These are phyloP conservation scores for Anolis carolinensis DNA, from an alignment of 2,113 vertebrate species.

Conservation along the genomic window DNA sequence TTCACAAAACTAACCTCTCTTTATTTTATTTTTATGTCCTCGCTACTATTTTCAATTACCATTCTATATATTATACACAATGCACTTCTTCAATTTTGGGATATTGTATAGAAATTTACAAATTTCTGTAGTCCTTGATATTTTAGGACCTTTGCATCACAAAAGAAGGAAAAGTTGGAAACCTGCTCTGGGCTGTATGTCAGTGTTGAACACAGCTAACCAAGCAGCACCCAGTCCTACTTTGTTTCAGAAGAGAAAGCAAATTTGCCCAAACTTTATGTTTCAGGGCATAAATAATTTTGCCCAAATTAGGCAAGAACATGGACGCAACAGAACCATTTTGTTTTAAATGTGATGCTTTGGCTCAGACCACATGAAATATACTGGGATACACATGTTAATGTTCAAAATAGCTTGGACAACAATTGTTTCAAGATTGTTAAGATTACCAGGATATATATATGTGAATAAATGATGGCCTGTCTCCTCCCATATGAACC, in stretches of 20 bases:
- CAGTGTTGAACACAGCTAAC: background rate
- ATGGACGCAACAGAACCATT: background rate
- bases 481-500: background rate
- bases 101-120: rapidly evolving
- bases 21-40: background rate
- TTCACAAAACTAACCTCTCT: background rate
- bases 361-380: background rate
- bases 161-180: conserved; percentile 25
- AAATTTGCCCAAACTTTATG: background rate
- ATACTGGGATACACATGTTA: background rate
- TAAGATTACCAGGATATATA: background rate
- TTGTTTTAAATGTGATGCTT: background rate
- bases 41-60: background rate
- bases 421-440: background rate
- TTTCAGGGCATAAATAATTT: background rate
- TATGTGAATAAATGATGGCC: background rate
- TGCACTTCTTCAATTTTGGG: background rate
- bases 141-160: background rate
- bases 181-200: background rate
- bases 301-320: background rate
- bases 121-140: background rate
- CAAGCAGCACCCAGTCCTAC: background rate
- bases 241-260: background rate
- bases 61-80: background rate
- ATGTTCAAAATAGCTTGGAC: background rate